Percentiles rank a stretch among this genome's conserved stretches.
Conservation (phyloP, 2,113 vertebrate genomes). For the Nothocercus nigrocapillus region DNA sequence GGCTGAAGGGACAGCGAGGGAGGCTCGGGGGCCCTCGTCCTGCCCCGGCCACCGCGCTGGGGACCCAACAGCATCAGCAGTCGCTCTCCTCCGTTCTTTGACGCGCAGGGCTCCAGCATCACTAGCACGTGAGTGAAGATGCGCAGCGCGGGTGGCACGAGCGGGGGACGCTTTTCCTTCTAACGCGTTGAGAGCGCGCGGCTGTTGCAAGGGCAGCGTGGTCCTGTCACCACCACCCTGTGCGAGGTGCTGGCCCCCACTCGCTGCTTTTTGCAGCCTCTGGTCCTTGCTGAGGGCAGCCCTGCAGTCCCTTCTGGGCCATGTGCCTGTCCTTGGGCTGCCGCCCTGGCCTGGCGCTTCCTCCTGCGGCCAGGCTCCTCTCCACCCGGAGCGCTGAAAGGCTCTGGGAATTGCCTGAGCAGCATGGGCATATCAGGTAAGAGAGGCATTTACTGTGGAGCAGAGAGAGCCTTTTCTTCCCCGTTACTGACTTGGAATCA, state of each 20-base stretch:
- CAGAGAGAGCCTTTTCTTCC: background rate
- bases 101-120: background rate
- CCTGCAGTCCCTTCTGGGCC: too few species aligned
- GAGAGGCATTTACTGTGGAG: background rate
- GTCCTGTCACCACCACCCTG: too few species aligned
- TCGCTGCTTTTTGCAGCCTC: too few species aligned
- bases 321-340: too few species aligned
- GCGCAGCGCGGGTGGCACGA: too few species aligned
- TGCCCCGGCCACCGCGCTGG: background rate
- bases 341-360: background rate
- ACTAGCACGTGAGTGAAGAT: too few species aligned
- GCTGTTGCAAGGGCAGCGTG: too few species aligned
- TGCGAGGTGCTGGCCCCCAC: too few species aligned
- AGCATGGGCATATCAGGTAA: background rate
- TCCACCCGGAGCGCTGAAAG: background rate
- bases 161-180: too few species aligned
- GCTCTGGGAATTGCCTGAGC: background rate
- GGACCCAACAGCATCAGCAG: background rate
- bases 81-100: background rate
- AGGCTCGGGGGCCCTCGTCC: background rate
- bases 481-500: background rate
- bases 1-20: background rate
- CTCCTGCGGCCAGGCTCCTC: background rate
- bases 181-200: too few species aligned
- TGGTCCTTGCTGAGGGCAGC: too few species aligned